Evolutionary conservation across 2,888 invertebrate species (phyloP), one percentile per base, ranked within the genome.

Genomic region (Alviniconcha strummeri): DNA sequence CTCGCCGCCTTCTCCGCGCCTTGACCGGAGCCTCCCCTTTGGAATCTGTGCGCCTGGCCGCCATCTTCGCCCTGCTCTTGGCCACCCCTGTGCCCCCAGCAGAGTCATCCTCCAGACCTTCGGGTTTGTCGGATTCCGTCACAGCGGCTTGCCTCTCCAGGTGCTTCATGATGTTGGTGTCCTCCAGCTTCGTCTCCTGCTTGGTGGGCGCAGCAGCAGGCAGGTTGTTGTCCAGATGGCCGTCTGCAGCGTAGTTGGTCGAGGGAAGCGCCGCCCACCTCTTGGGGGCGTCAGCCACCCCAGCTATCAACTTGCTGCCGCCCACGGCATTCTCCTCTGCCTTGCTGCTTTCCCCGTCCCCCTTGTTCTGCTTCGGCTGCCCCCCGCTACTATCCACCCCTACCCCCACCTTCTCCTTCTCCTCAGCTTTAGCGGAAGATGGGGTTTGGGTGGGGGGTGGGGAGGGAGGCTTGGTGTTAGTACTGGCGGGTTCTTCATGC

Each of bases 11-110:
- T 55, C 86, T 75, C 52, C 84, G 71, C 6, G 86, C 85, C 11
- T 85, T 85, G n/a, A 85, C 85, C 5, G 86, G 86, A 7, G 86
- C 83, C 52, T 86, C 85, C 36, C 84, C 85, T 60, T 85, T 85
- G 7, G 85, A 85, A 36, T 85, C 85, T 7, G 82, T 85, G 11
- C 85, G 81, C 71, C 82, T 83, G 54, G 83, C 57, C 4, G 82
- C 3, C 17, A 36, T 75, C 6, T 52, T 54, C 1, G 54, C 52
- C 13, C 56, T 9, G 11, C 52, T 36, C 36, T 75, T 75, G 15
- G n/a, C 17, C 36, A 11, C 52, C 4, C 7, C 15, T 9, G 57
- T 56, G n/a, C 13, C 55, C n/a, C 6, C 57, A 5, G 77, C 19
- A 3, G 78, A 7, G 36, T 78, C 64, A 2, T 36, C 52, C 5